Evolutionary conservation across 1,140 invertebrate species (phyloP).

Genomic region (Listronotus oregonensis): DNA sequence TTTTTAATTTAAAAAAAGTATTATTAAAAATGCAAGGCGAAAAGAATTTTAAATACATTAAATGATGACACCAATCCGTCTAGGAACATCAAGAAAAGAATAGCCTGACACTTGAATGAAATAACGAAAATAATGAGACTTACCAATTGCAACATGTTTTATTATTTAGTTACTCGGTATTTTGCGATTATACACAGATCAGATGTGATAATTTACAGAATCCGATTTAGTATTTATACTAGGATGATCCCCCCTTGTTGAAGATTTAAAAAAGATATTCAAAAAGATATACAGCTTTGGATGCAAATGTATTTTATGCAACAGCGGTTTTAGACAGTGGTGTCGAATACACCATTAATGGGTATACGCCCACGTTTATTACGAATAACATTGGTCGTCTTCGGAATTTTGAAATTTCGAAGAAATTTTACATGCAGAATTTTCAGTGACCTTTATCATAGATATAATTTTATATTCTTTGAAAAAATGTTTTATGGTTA

Average conservation of each 20-base stretch:
- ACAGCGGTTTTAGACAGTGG: conserved; percentile 17
- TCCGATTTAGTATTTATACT: conserved; percentile 26
- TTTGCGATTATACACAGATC: conserved; percentile 11
- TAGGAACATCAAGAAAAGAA: too few species aligned
- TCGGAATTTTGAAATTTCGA: neutral
- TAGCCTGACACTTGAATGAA: too few species aligned
- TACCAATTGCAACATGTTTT: conserved; percentile 1
- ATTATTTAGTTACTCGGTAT: neutral
- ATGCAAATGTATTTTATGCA: conserved; percentile 30
- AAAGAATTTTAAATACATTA: too few species aligned
- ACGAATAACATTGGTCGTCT: neutral
- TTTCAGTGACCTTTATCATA: too few species aligned
- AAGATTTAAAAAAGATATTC: conserved; percentile 12
- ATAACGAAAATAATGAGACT: neutral
- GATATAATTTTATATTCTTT: too few species aligned
- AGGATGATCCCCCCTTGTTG: conserved; percentile 21
- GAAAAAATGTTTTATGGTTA: too few species aligned
- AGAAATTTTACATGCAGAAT: too few species aligned
- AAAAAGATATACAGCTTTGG: conserved; percentile 12
- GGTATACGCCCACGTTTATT: neutral
- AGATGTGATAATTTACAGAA: conserved; percentile 2
- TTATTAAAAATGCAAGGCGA: too few species aligned
- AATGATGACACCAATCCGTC: too few species aligned
- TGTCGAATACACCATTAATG: conserved; percentile 7
- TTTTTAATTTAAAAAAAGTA: too few species aligned